Evolutionary conservation across 2,797 vertebrate species (phyloP), one percentile per base, ranked within the genome.

Genomic region (Intellagama lesueurii): DNA sequence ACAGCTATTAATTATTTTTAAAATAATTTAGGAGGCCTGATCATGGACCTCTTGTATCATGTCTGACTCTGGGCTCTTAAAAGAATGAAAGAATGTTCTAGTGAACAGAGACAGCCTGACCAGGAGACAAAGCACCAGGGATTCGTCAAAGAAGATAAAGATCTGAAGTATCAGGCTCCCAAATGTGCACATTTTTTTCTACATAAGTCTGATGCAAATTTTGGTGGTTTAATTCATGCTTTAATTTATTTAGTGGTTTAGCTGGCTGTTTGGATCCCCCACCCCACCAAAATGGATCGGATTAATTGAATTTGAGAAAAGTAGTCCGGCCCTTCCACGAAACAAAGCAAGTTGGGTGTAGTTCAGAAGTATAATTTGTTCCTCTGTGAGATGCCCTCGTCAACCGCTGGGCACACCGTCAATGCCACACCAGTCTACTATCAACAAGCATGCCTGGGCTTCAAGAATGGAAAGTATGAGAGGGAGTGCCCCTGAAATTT

Each of bases 381-480:
- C 7, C 81, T 76, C 56, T 32, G 49, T 30, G 8, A 30, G 14
- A n/a, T 32, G 17, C 32, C 47, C 64, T 11, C 70, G 26, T 26
- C 32, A 44, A 52, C 17, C 26, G 60, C 72, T 30, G 84, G 70
- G 60, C 70, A 86, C 60, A 32, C 70, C 70, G 40, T 35, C 44
- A 47, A 19, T 70, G 72, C 89, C 89, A 87, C 85, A 87, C 19
- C 60, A 8, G 79, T 68, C 72, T 77, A 30, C 80, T 82, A 86
- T 83, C 72, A 86, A 26, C 30, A 70, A 87, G 80, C 35, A 40
- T 82, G 79, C 30, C 85, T 87, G 80, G 85, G 80, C 79, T 87
- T 60, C 85, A 78, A 87, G 80, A 86, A 90, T 87, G 89, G 85
- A 87, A 90, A 90, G 86, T 90, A 90, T 90, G 72, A 90, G 79